phyloP scores from a whole-genome alignment of 2,113 vertebrate species.

The Trichomycterus rosablanca region DNA sequence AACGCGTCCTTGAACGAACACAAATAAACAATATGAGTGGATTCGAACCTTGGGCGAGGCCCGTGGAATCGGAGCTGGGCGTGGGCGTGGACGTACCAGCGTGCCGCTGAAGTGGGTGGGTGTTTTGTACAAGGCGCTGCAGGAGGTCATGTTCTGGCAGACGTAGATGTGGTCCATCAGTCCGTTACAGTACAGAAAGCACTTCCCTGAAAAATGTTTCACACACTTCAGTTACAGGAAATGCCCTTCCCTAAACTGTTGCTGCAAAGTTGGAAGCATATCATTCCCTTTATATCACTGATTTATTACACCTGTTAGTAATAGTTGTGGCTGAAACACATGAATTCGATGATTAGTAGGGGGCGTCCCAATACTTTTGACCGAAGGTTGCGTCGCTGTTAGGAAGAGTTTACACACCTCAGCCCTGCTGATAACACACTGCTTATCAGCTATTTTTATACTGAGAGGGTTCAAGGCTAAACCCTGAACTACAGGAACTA shows the following conservation, averaged over 20 bases:
- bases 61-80: too few relatives aligned
- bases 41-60: too few relatives aligned
- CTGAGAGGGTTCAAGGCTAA: conserved; percentile 7
- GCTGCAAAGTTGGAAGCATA: too few relatives aligned
- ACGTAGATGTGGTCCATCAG: conserved; percentile 91
- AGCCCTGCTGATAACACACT: not conserved
- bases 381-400: too few relatives aligned
- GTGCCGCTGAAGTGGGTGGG: conserved; percentile 86
- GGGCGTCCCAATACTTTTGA: too few relatives aligned
- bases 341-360: too few relatives aligned
- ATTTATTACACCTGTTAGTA: too few relatives aligned
- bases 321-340: too few relatives aligned
- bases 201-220: conserved; percentile 82
- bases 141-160: conserved; percentile 78
- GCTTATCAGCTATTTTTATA: conserved; percentile 9
- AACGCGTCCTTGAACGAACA: conserved; percentile 79
- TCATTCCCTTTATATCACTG: too few relatives aligned
- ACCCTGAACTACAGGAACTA: not conserved
- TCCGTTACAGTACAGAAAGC: conserved; percentile 89
- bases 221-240: too few relatives aligned
- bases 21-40: not conserved
- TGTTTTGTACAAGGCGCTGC: conserved; percentile 80
- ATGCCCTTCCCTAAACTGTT: too few relatives aligned
- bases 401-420: too few relatives aligned
- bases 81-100: conserved; percentile 64